A percentile compares a stretch with the other conserved stretches of the same genome.
These are phyloP conservation scores for Philereme vetulata DNA, from an alignment of 2,888 invertebrate species.

Conservation along the genomic window DNA sequence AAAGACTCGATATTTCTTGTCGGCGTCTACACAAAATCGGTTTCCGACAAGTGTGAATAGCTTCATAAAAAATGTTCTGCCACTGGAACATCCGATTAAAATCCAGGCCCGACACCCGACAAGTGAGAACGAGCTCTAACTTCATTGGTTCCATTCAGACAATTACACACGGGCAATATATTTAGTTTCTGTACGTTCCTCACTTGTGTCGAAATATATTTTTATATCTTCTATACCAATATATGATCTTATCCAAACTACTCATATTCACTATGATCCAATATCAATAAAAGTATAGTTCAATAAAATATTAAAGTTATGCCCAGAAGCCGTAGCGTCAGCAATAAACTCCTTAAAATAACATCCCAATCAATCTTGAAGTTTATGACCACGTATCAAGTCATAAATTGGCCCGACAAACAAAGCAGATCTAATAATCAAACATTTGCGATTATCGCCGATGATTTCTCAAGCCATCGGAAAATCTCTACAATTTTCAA, in stretches of 20 bases:
- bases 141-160: no score
- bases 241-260: not conserved
- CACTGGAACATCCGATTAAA: conserved; percentile 12
- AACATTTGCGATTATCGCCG: conserved; percentile 31
- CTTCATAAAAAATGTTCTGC: conserved; percentile 19
- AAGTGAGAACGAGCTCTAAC: conserved; percentile 11
- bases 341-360: conserved; percentile 28
- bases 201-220: no score
- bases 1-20: conserved; percentile 20
- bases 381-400: conserved; percentile 29
- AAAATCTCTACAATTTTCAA: conserved; percentile 11
- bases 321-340: conserved; percentile 18
- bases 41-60: conserved; percentile 19
- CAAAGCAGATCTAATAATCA: conserved; percentile 31
- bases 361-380: conserved; percentile 29
- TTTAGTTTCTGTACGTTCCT: no score
- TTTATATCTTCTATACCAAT: no score
- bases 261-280: conserved; percentile 19
- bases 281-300: conserved; percentile 27
- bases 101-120: conserved; percentile 11
- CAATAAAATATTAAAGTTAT: conserved; percentile 26
- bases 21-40: conserved; percentile 12
- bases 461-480: conserved; percentile 10
- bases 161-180: no score
- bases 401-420: conserved; percentile 31